Conservation (phyloP, 1,140 invertebrate genomes). For the Bicyclus anynana region DNA sequence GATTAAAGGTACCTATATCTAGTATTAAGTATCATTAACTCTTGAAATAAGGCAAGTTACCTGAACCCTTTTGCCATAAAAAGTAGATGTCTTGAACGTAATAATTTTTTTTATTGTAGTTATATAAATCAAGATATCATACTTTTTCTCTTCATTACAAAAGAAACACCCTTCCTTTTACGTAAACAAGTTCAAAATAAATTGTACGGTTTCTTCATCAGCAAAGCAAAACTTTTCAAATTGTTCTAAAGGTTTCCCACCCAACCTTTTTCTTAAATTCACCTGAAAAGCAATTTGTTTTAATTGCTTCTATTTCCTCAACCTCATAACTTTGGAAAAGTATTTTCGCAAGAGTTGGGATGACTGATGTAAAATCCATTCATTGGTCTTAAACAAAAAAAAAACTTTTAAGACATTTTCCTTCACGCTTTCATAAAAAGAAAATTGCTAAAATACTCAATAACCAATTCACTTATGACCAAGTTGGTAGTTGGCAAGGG, state of each 20-base stretch:
- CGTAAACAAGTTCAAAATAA: constrained; percentile 1
- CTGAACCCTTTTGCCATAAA: no score
- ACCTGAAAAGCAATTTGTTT: neutral
- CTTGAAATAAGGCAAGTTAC: no score
- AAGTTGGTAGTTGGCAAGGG: constrained; percentile 8
- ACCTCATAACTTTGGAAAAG: neutral
- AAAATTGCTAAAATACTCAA: neutral
- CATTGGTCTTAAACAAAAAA: neutral
- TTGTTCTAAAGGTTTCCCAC: constrained; percentile 6
- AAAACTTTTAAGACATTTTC: neutral
- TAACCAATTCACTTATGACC: neutral
- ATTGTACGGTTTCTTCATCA: constrained; percentile 10
- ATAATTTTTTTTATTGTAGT: no score
- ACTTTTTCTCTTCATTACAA: no score
- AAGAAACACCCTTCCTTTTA: neutral
- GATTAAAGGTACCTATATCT: no score
- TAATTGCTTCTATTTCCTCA: neutral
- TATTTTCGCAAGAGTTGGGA: neutral
- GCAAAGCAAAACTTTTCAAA: constrained; percentile 19
- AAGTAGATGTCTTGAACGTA: no score
- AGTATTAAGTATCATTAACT: no score
- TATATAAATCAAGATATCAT: no score
- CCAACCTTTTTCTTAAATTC: constrained; percentile 3
- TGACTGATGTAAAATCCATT: no score
- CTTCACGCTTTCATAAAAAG: neutral